These are phyloP conservation scores for Aurelia sp. DNA, from an alignment of 30 jellyfish, hydroid and myxozoan species.

Conservation along the genomic window DNA sequence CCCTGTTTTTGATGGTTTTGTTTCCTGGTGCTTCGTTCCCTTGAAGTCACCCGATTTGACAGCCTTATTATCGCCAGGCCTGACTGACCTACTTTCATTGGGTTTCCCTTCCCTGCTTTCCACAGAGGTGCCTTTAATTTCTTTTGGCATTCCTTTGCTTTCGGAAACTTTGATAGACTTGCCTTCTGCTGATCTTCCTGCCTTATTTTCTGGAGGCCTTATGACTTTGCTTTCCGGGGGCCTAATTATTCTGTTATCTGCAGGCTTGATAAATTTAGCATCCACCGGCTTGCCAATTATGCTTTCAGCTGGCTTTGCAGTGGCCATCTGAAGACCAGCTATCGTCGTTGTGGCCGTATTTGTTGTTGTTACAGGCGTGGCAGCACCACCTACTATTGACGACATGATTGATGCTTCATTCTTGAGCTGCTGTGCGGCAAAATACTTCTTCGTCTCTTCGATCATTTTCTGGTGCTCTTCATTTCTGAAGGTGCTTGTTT, in stretches of 20 bases:
- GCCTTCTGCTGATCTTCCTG: neutral
- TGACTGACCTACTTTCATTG: no score
- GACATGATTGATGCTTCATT: conserved; percentile 24
- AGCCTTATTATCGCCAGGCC: neutral
- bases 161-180: neutral
- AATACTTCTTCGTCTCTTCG: conserved; percentile 88
- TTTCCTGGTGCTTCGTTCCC: neutral
- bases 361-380: conserved; percentile 16
- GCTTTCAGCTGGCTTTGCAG: conserved; percentile 23
- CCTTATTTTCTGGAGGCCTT: neutral
- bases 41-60: neutral
- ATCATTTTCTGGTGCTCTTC: conserved; percentile 96
- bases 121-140: neutral
- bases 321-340: neutral
- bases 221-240: neutral
- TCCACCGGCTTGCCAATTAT: conserved; percentile 13
- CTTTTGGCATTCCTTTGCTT: neutral
- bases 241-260: neutral
- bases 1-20: neutral
- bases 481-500: conserved; percentile 62
- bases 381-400: neutral
- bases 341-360: neutral
- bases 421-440: conserved; percentile 70
- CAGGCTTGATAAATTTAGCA: neutral
- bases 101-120: no score